Percentiles rank a stretch among this genome's conserved stretches.
These are phyloP conservation scores for Chloebia gouldiae DNA, from an alignment of 2,113 vertebrate species.

Conservation along the genomic window DNA sequence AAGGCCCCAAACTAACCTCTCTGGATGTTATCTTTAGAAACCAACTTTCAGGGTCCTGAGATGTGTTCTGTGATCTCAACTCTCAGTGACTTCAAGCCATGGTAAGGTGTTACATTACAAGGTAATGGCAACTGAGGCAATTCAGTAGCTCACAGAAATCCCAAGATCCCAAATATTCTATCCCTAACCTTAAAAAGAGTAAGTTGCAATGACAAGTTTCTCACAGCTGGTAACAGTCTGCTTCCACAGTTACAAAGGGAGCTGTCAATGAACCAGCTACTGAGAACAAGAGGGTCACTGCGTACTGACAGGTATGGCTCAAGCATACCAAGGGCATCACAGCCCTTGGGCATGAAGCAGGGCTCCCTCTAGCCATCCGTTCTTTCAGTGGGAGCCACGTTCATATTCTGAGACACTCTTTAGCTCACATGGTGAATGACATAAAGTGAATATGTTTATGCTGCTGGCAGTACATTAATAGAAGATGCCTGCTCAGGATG, in stretches of 20 bases:
- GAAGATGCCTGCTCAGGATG: background rate
- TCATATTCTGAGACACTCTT: background rate
- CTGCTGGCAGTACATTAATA: constrained; percentile 3
- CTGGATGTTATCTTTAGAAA: constrained; percentile 13
- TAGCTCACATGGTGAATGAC: background rate
- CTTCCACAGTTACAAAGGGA: background rate
- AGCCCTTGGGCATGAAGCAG: background rate
- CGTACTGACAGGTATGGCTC: background rate
- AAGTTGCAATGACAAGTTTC: constrained; percentile 15
- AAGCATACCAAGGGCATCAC: background rate
- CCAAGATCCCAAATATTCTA: background rate
- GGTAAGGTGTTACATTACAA: background rate
- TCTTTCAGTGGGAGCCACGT: background rate
- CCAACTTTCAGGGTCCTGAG: background rate
- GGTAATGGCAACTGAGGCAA: background rate
- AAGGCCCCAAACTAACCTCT: background rate
- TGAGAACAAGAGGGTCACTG: background rate
- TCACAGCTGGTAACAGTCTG: constrained; percentile 1
- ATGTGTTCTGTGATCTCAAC: background rate
- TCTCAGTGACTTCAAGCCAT: background rate
- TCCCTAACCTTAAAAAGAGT: background rate
- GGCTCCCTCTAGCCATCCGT: background rate
- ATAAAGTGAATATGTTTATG: background rate
- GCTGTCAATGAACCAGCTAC: background rate
- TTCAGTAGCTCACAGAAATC: background rate